A percentile compares a stretch with the other conserved stretches of the same genome.
Conservation (phyloP, 2,888 invertebrate genomes). For the Coleophora deauratella region DNA sequence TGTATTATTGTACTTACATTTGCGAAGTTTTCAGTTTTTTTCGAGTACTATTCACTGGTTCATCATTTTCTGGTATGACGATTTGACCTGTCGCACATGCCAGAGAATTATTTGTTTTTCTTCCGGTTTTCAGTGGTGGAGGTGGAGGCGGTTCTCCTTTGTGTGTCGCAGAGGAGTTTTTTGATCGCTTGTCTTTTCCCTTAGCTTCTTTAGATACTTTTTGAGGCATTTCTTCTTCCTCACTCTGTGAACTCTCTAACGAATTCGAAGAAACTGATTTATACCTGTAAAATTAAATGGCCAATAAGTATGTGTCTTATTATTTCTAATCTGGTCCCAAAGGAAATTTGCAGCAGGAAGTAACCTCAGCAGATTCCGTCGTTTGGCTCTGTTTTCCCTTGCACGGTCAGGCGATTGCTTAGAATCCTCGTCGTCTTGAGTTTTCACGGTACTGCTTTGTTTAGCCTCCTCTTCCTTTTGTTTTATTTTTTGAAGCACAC, state of each 20-base stretch:
- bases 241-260: constrained; percentile 41
- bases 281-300: constrained; percentile 29
- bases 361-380: constrained; percentile 65
- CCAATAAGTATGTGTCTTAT: too few relatives aligned
- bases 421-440: constrained; percentile 59
- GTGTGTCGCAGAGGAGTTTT: constrained; percentile 46
- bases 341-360: background rate
- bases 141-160: constrained; percentile 60
- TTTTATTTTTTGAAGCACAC: constrained; percentile 76
- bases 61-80: constrained; percentile 76
- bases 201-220: constrained; percentile 44
- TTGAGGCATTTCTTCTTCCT: constrained; percentile 55
- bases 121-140: constrained; percentile 70
- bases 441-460: constrained; percentile 42
- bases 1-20: constrained; percentile 65
- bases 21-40: constrained; percentile 80
- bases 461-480: constrained; percentile 65
- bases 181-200: constrained; percentile 50
- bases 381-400: constrained; percentile 67
- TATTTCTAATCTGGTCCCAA: too few relatives aligned
- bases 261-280: constrained; percentile 50
- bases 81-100: constrained; percentile 90
- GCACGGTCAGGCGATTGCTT: constrained; percentile 57
- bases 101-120: constrained; percentile 90
- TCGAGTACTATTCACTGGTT: constrained; percentile 58